phyloP scores from a whole-genome alignment of 2,888 invertebrate species.

The Vandiemenella viatica region DNA sequence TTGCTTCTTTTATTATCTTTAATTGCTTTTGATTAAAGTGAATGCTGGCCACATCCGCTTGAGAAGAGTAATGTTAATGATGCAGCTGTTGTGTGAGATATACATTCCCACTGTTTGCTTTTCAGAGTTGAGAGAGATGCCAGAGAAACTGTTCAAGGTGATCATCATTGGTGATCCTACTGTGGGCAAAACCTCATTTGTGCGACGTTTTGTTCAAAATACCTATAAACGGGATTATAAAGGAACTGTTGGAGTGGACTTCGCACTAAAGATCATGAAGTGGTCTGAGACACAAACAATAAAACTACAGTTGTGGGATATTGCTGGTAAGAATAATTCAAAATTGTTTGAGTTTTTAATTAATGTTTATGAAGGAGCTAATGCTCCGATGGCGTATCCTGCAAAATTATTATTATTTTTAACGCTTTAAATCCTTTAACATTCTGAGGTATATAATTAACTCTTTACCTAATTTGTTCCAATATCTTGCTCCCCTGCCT shows the following conservation, averaged over 20 bases:
- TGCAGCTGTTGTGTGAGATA: background rate
- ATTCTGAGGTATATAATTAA: background rate
- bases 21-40: background rate
- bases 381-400: too few species aligned
- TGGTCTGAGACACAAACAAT: conserved; percentile 37
- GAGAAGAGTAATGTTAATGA: too few species aligned
- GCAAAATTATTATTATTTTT: background rate
- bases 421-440: background rate
- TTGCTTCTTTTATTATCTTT: too few species aligned
- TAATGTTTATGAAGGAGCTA: too few species aligned
- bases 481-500: too few species aligned
- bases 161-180: conserved; percentile 34
- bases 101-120: background rate
- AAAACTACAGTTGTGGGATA: conserved; percentile 41
- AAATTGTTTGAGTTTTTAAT: too few species aligned
- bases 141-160: conserved; percentile 31
- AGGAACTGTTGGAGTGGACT: conserved; percentile 41
- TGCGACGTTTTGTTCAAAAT: conserved; percentile 38
- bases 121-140: conserved; percentile 16
- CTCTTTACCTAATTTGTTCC: too few species aligned
- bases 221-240: conserved; percentile 35
- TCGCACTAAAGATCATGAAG: conserved; percentile 39
- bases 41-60: too few species aligned
- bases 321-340: conserved; percentile 37
- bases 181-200: conserved; percentile 38